phyloP scores from a whole-genome alignment of 2,888 invertebrate species.

The Tenthredo amoena region DNA sequence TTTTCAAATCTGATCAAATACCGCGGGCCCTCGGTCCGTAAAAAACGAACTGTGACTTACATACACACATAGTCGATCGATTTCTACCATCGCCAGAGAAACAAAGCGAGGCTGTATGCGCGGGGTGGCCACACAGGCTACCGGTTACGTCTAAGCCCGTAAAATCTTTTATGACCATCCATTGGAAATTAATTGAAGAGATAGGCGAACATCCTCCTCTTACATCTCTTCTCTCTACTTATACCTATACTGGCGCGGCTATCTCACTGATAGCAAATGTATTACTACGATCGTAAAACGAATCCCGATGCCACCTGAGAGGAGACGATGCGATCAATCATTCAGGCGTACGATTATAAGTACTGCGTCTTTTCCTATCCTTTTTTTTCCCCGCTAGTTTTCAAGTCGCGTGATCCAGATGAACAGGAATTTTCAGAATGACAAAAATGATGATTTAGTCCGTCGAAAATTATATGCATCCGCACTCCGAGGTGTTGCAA shows the following conservation, averaged over 20 bases:
- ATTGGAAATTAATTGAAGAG: conserved; percentile 65
- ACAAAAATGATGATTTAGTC: neutral
- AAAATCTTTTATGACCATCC: conserved; percentile 64
- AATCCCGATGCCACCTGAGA: conserved; percentile 37
- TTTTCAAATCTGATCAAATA: neutral
- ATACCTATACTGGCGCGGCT: neutral
- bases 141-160: conserved; percentile 53
- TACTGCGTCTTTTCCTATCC: neutral
- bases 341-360: neutral
- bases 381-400: neutral
- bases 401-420: neutral
- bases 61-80: neutral
- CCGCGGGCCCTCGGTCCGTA: too few species aligned
- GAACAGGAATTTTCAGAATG: neutral
- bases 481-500: neutral
- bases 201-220: conserved; percentile 56
- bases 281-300: conserved; percentile 52
- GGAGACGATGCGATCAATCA: conserved; percentile 10
- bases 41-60: neutral
- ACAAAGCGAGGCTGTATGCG: neutral
- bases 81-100: neutral
- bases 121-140: neutral
- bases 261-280: conserved; percentile 41
- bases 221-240: conserved; percentile 3
- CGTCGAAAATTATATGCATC: neutral